These are phyloP conservation scores for Taenioides sp. DNA, from an alignment of 2,797 vertebrate genomes.

Conservation along the genomic window DNA sequence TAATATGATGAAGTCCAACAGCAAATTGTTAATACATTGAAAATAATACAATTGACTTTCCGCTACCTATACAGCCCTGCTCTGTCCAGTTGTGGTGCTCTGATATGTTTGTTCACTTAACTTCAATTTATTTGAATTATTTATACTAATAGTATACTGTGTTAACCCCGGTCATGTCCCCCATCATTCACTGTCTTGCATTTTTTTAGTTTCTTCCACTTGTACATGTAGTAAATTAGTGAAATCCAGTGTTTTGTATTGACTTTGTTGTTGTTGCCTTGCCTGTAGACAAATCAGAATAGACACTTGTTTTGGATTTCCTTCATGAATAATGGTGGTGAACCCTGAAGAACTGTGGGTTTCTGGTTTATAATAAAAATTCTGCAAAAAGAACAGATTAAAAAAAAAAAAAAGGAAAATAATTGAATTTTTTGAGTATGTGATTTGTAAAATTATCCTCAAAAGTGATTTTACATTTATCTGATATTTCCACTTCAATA, in stretches of 20 bases:
- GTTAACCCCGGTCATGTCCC: neutral
- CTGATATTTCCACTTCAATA: too few species aligned
- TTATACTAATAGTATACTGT: neutral
- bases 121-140: neutral
- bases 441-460: too few species aligned
- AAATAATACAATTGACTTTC: neutral
- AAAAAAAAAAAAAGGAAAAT: too few species aligned
- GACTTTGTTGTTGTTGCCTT: slow-evolving; percentile 13
- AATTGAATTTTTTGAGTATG: too few species aligned
- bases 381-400: too few species aligned
- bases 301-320: slow-evolving; percentile 40
- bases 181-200: neutral
- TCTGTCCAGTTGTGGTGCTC: neutral
- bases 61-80: neutral
- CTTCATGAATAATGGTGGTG: slow-evolving; percentile 44
- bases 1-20: too few species aligned
- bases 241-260: slow-evolving; percentile 25
- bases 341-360: too few species aligned
- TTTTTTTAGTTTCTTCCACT: neutral
- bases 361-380: too few species aligned
- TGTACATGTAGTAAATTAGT: neutral
- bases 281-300: slow-evolving; percentile 44
- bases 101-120: neutral
- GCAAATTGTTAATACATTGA: neutral
- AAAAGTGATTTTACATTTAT: too few species aligned